Evolutionary conservation across 2,797 vertebrate genomes (phyloP).

Genomic region (Malacoraja senta): DNA sequence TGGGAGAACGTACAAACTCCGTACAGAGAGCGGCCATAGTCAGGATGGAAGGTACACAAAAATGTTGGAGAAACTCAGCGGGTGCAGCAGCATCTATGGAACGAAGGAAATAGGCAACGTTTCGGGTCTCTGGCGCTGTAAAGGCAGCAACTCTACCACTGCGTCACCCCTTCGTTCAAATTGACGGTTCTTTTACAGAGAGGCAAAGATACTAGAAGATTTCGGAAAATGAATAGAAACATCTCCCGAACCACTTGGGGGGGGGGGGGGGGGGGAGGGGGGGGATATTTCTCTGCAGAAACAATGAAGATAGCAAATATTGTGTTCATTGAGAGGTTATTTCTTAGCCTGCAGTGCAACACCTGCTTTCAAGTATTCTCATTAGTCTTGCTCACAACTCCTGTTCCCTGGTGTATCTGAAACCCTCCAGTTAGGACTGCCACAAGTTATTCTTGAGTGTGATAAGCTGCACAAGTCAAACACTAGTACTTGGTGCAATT

Average conservation of each 20-base stretch:
- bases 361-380: constrained; percentile 23
- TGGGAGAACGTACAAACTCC: too few species aligned
- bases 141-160: too few species aligned
- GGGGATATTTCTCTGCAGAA: neutral
- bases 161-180: neutral
- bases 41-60: too few species aligned
- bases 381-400: constrained; percentile 26
- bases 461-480: neutral
- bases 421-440: neutral
- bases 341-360: constrained; percentile 29
- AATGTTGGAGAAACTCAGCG: too few species aligned
- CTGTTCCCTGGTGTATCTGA: neutral
- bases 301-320: neutral
- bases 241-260: neutral
- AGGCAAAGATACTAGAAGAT: neutral
- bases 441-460: neutral
- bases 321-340: constrained; percentile 6
- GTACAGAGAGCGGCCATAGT: too few species aligned
- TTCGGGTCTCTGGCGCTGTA: too few species aligned
- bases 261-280: neutral
- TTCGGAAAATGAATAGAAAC: neutral
- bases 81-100: too few species aligned
- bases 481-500: constrained; percentile 16
- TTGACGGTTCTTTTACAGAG: neutral
- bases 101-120: too few species aligned